These are phyloP conservation scores for Agrochola macilenta DNA, from an alignment of 2,888 invertebrate species.

Conservation along the genomic window DNA sequence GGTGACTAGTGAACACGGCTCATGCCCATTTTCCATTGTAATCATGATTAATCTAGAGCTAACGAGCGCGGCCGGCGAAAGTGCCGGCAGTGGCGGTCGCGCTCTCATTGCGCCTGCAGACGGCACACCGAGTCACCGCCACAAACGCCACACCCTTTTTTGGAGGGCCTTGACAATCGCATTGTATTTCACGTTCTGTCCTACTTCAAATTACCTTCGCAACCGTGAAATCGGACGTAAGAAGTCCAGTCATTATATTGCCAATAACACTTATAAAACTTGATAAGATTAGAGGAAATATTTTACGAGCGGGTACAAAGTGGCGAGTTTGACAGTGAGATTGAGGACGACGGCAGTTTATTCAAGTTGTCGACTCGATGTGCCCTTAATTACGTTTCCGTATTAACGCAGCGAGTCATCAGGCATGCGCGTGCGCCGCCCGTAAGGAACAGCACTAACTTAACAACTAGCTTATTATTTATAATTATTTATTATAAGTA, in stretches of 20 bases:
- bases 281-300: slow-evolving; percentile 57
- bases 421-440: slow-evolving; percentile 41
- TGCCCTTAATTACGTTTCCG: slow-evolving; percentile 82
- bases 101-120: slow-evolving; percentile 72
- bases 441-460: slow-evolving; percentile 39
- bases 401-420: slow-evolving; percentile 72
- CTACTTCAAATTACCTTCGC: slow-evolving; percentile 30
- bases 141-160: slow-evolving; percentile 44
- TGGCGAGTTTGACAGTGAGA: slow-evolving; percentile 1
- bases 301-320: background rate
- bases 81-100: slow-evolving; percentile 71
- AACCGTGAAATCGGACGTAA: slow-evolving; percentile 15
- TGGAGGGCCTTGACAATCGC: slow-evolving; percentile 64
- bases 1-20: slow-evolving; percentile 38
- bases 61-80: slow-evolving; percentile 74
- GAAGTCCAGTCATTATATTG: slow-evolving; percentile 27
- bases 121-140: slow-evolving; percentile 19
- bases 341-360: slow-evolving; percentile 2
- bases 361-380: slow-evolving; percentile 62
- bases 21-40: slow-evolving; percentile 62
- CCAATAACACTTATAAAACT: slow-evolving; percentile 62
- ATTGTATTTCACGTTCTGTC: slow-evolving; percentile 23
- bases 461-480: slow-evolving; percentile 25
- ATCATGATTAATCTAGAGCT: slow-evolving; percentile 66
- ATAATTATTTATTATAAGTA: slow-evolving; percentile 13